These are phyloP conservation scores for Tringa solitaria DNA, from an alignment of 2,113 vertebrate genomes.

Conservation along the genomic window DNA sequence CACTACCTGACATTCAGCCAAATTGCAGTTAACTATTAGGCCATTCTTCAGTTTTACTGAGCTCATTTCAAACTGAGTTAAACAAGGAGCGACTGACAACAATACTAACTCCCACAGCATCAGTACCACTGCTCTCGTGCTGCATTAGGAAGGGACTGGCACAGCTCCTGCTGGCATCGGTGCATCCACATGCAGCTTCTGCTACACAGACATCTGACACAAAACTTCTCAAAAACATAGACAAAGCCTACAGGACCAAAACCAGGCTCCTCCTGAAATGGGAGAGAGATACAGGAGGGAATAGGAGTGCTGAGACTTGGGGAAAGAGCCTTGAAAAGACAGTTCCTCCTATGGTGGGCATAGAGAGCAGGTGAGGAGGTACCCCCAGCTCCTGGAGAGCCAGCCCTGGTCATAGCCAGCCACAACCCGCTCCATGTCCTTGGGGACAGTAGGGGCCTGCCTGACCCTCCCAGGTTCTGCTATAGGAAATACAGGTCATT, in stretches of 20 bases:
- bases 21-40: slow-evolving; percentile 32
- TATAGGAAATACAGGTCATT: background rate
- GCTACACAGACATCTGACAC: background rate
- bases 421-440: background rate
- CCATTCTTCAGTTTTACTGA: slow-evolving; percentile 1
- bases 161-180: background rate
- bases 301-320: background rate
- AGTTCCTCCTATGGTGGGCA: background rate
- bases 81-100: slow-evolving; percentile 38
- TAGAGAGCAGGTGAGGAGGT: background rate
- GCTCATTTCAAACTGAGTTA: background rate
- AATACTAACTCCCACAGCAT: background rate
- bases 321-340: background rate
- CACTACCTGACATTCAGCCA: slow-evolving; percentile 43
- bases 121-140: background rate
- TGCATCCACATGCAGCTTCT: background rate
- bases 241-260: background rate
- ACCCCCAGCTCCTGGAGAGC: background rate
- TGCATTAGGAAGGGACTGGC: background rate
- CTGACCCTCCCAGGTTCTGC: background rate
- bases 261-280: background rate
- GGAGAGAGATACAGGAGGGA: background rate
- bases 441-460: background rate
- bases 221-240: background rate
- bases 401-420: background rate